phyloP scores from a whole-genome alignment of 2,113 vertebrate genomes.

The Hipposideros armiger region DNA sequence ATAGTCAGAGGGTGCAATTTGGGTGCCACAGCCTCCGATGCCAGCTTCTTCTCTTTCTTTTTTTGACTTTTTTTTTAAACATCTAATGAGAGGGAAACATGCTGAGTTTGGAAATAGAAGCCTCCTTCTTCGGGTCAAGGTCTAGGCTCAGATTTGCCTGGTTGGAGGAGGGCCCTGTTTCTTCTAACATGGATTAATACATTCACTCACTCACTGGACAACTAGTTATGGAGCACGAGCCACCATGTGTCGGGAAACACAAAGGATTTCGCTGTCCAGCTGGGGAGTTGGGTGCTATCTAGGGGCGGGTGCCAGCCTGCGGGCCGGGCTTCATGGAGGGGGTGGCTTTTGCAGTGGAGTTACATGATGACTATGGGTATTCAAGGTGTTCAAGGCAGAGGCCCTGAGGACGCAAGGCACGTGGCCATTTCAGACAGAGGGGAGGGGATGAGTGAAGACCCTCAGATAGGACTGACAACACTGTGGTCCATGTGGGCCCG shows the following conservation, averaged over 20 bases:
- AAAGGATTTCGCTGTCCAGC: no score
- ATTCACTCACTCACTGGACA: neutral
- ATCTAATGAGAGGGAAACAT: conserved; percentile 62
- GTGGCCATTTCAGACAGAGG: neutral
- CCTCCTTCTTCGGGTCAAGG: conserved; percentile 52
- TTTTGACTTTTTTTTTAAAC: neutral
- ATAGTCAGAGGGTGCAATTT: neutral
- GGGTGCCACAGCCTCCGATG: conserved; percentile 40
- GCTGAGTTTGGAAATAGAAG: conserved; percentile 32
- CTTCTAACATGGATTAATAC: neutral
- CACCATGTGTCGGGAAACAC: neutral
- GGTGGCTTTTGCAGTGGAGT: neutral
- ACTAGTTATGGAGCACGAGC: no score
- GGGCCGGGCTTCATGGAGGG: neutral
- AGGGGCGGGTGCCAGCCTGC: neutral
- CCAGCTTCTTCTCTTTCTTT: neutral
- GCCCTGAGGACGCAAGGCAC: neutral
- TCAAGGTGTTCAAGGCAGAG: neutral
- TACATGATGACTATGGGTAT: no score
- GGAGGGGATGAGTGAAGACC: rapidly evolving
- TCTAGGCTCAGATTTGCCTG: neutral
- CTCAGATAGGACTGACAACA: no score
- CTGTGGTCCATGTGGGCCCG: neutral
- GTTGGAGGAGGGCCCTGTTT: neutral
- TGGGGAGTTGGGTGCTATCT: neutral